A percentile compares a stretch with the other conserved stretches of the same genome.
Conservation (phyloP, 1,140 invertebrate species). For the Lepidotrigona ventralis region DNA sequence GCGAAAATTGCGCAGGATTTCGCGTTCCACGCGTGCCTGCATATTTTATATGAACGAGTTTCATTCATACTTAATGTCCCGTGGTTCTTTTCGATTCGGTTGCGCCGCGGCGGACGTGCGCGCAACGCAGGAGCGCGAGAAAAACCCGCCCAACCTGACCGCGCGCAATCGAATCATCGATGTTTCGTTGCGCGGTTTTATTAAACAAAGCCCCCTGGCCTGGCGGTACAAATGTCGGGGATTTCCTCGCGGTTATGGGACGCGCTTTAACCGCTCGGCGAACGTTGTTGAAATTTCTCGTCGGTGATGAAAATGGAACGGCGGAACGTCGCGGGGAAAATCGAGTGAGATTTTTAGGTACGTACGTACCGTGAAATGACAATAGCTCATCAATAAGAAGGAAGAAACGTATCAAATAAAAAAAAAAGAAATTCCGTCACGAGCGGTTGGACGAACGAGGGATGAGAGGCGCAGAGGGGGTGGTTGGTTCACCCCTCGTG, state of each 20-base stretch:
- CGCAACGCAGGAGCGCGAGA: background rate
- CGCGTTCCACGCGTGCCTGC: constrained; percentile 25
- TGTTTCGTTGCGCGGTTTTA: constrained; percentile 28
- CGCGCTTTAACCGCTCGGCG: background rate
- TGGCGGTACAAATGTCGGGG: background rate
- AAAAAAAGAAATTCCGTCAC: constrained; percentile 27
- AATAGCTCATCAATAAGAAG: constrained; percentile 29
- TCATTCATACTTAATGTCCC: constrained; percentile 36
- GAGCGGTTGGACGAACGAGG: background rate
- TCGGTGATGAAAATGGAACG: background rate
- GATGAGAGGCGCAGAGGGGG: no score
- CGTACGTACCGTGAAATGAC: background rate
- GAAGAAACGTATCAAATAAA: background rate
- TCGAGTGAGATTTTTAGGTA: background rate
- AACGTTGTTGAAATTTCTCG: background rate
- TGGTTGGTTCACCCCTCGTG: background rate
- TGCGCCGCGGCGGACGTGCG: background rate
- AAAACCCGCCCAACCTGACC: background rate
- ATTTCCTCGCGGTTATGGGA: background rate
- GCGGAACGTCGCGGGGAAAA: no score
- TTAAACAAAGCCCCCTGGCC: constrained; percentile 15
- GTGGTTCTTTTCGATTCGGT: constrained; percentile 9
- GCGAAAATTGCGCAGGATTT: constrained; percentile 31
- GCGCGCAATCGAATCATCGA: constrained; percentile 35
- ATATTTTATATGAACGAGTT: constrained; percentile 53